Evolutionary conservation across 2,113 vertebrate species (phyloP), one percentile per base, ranked within the genome.

Genomic region (Elephantulus edwardii): DNA sequence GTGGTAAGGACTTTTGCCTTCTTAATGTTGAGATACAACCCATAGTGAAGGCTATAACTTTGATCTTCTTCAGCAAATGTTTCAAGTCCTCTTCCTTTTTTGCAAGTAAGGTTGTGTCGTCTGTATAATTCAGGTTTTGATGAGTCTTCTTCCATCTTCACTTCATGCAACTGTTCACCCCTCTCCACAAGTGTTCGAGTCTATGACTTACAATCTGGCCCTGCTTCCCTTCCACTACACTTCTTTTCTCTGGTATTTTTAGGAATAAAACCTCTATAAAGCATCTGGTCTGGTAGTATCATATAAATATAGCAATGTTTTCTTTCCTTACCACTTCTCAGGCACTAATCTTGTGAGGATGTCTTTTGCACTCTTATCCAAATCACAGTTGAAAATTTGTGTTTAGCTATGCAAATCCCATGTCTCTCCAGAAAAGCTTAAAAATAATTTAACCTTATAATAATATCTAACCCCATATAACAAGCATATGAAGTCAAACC

Each of bases 401-500:
- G 17, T 84, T 26, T 78, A 8, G 35, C 85, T 85, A 75, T 91
- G 86, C 93, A 91, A 52, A 82, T 24, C 9, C 28, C 66, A 13
- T 81, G 9, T 35, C 46, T 74, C n/a, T 66, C 54, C 20, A 44
- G 44, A 71, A 64, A 56, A 50, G 22, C 35, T 68, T 66, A 84
- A 71, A 35, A 74, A 70, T 14, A 84, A 6, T 72, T 91, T 89
- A 80, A 68, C 79, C 52, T 91, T 88, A 78, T 22, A 79, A 79
- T 93, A 80, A 83, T 89, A 89, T 85, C 68, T 80, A 74, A 54
- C 33, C 33, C 52, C 83, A 89, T 83, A 46, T 76, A 92, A 89
- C 82, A 94, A 93, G 56, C 26, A 83, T 91, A 68, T 52, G 86
- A 92, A 83, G 9, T 88, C 87, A 83, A 50, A 22, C 42, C 38